Percentiles rank a stretch among this genome's conserved stretches.
Conservation (phyloP, 2,113 vertebrate genomes). For the Macquaria ambigua region DNA sequence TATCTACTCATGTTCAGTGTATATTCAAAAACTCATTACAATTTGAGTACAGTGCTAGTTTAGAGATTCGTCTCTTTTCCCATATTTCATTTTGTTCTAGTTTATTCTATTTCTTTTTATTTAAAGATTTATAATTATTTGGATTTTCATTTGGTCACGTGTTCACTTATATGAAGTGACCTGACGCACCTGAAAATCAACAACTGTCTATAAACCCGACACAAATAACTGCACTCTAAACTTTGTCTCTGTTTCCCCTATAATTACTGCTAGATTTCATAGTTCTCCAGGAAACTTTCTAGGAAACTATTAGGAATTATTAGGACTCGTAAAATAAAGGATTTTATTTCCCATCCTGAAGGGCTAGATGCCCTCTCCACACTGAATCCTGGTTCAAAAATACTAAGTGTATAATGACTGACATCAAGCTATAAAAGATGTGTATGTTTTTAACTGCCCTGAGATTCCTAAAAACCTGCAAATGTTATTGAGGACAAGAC, state of each 20-base stretch:
- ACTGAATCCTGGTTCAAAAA: neutral
- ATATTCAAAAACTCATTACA: neutral
- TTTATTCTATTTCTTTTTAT: too few relatives aligned
- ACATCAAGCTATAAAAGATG: neutral
- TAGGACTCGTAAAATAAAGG: neutral
- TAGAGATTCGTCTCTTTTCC: neutral
- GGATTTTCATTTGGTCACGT: too few relatives aligned
- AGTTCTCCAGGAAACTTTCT: neutral
- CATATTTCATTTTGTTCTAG: too few relatives aligned
- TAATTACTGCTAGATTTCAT: neutral
- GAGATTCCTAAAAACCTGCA: neutral
- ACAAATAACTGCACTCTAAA: neutral
- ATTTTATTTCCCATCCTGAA: neutral
- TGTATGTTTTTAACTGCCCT: neutral
- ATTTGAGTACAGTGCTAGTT: neutral
- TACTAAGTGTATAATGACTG: neutral
- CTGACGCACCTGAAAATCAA: too few relatives aligned
- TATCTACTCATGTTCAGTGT: neutral
- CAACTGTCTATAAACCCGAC: neutral
- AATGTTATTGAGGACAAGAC: neutral
- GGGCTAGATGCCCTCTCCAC: neutral
- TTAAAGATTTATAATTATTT: too few relatives aligned
- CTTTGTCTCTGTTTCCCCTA: neutral
- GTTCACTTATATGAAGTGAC: too few relatives aligned
- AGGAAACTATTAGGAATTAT: neutral